These are phyloP conservation scores for Mayetiola destructor DNA, from an alignment of 2,888 invertebrate genomes.

Conservation along the genomic window DNA sequence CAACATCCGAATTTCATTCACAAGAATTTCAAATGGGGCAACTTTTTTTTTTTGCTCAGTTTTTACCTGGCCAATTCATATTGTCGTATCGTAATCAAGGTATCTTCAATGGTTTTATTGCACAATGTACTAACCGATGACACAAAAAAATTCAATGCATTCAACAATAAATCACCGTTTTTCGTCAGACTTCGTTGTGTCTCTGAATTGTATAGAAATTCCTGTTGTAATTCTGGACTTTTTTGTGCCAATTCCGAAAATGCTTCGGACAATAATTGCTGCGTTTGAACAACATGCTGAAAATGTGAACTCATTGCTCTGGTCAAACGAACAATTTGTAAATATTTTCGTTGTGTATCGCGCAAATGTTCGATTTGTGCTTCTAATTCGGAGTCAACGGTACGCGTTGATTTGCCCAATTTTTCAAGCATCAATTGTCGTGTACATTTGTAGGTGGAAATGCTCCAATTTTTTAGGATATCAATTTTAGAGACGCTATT, in stretches of 20 bases:
- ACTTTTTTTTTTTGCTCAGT: neutral
- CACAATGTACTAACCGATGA: slow-evolving; percentile 90
- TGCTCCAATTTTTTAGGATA: slow-evolving; percentile 88
- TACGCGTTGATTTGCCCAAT: slow-evolving; percentile 82
- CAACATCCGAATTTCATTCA: slow-evolving; percentile 4
- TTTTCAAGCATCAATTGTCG: slow-evolving; percentile 93
- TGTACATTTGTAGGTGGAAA: slow-evolving; percentile 96
- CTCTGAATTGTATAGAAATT: slow-evolving; percentile 90
- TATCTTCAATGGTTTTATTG: slow-evolving; percentile 97
- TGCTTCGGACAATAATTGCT: slow-evolving; percentile 80
- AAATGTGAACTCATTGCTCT: slow-evolving; percentile 77
- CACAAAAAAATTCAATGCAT: slow-evolving; percentile 91
- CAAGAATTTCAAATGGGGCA: slow-evolving; percentile 10
- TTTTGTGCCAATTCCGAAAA: slow-evolving; percentile 93
- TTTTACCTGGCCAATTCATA: slow-evolving; percentile 45
- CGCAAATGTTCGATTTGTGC: slow-evolving; percentile 82
- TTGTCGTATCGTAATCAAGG: slow-evolving; percentile 47
- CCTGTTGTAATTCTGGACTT: slow-evolving; percentile 87
- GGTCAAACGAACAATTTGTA: slow-evolving; percentile 71
- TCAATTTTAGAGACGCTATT: slow-evolving; percentile 75
- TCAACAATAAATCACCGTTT: slow-evolving; percentile 84
- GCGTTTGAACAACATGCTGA: slow-evolving; percentile 70
- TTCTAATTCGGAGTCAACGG: slow-evolving; percentile 85
- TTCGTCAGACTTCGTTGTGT: slow-evolving; percentile 85
- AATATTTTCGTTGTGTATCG: slow-evolving; percentile 88